Percentiles rank a stretch among this genome's conserved stretches.
Evolutionary conservation across 2,888 invertebrate species (phyloP).

Genomic region (Apotomis betuletana): DNA sequence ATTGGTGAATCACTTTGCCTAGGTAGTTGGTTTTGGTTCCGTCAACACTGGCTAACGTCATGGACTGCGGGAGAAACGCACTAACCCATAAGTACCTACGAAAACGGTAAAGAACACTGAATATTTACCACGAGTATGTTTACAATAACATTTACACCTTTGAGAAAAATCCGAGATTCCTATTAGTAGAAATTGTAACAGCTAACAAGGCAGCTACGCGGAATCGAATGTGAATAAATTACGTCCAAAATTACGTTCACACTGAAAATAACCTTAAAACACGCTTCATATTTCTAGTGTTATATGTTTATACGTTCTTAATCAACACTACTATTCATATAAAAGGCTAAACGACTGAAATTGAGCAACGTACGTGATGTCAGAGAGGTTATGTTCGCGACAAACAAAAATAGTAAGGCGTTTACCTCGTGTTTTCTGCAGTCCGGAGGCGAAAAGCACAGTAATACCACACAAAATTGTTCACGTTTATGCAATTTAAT

Average conservation of each 20-base stretch:
- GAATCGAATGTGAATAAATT: slow-evolving; percentile 10
- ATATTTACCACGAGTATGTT: background rate
- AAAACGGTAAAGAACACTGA: too few species aligned
- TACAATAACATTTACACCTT: background rate
- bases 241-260: background rate
- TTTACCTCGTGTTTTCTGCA: slow-evolving; percentile 78
- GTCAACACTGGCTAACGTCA: slow-evolving; percentile 17
- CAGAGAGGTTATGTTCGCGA: slow-evolving; percentile 81
- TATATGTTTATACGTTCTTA: slow-evolving; percentile 9
- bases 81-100: background rate
- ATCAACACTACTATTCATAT: slow-evolving; percentile 32
- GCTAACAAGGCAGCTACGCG: slow-evolving; percentile 14
- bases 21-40: slow-evolving; percentile 45
- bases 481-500: slow-evolving; percentile 71
- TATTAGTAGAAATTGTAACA: background rate
- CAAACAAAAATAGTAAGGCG: slow-evolving; percentile 83
- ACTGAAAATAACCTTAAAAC: background rate
- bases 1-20: slow-evolving; percentile 65
- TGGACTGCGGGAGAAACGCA: background rate
- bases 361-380: slow-evolving; percentile 70
- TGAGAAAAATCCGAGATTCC: background rate
- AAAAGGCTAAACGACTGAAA: slow-evolving; percentile 61
- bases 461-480: slow-evolving; percentile 72
- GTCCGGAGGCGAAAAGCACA: slow-evolving; percentile 72
- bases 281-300: background rate